Evolutionary conservation across 2,888 invertebrate genomes (phyloP), one percentile per base, ranked within the genome.

Genomic region (Cerastis leucographa): DNA sequence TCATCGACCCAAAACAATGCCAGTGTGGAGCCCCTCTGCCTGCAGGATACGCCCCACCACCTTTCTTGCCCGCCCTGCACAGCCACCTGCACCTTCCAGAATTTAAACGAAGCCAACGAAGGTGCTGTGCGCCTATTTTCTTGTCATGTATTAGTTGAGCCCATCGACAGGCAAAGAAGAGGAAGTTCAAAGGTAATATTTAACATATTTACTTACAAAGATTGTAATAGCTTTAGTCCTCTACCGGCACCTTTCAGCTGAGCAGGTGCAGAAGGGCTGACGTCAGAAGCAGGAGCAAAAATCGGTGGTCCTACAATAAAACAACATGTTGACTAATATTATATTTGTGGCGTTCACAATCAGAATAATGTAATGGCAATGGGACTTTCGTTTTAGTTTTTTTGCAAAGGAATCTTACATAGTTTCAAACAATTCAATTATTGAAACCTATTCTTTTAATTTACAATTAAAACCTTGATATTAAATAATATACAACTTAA

Each of bases 221-320:
- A 91, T 83, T 95, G 93, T 54, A 96, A 81, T 40, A 96, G 88
- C 82, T 94, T 93, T 12, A 94, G 44, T 29, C 96, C 96, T 77
- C 96, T 90, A 14, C 96, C 95, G 0, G 88, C 92, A 40, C 95
- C 94, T 80, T 84, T 91, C 0, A 81, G 2, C 4, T 80, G 72
- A 4, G 78, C 76, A 17, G n/a, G 29, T 12, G 1, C 1, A 42
- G 35, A 4, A 0, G 95, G 95, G 49, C 92, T 93, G 0, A 94
- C 90, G 84, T 96, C 96, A 5, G 93, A 93, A 7, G 95, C 96
- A 11, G 96, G 95, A 11, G 84, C 68, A 68, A 92, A 91, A 12
- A 88, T 54, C 11, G 49, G 25, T 17, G 91, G 84, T 40, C 81
- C 93, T 93, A 79, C 6, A 84, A 84, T 56, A 82, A 68, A 29